phyloP scores from a whole-genome alignment of 2,113 vertebrate genomes.

The Hystrix cristata region DNA sequence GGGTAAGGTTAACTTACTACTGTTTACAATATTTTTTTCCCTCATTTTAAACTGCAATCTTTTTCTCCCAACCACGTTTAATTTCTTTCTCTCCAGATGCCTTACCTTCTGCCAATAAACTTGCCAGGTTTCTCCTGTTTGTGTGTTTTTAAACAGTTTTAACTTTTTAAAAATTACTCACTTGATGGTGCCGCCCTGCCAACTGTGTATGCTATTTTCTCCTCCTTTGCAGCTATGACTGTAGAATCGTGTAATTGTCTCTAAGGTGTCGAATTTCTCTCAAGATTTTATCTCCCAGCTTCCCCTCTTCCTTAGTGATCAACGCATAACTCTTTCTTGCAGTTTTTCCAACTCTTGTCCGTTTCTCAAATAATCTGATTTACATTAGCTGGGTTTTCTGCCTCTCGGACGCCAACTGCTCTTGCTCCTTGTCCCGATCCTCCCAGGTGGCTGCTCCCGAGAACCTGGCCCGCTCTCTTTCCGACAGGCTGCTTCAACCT shows the following conservation, averaged over 20 bases:
- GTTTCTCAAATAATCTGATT: neutral
- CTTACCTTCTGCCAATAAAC: slow-evolving; percentile 8
- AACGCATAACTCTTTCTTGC: neutral
- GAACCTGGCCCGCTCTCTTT: neutral
- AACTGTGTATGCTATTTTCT: neutral
- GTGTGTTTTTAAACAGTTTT: neutral
- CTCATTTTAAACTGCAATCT: neutral
- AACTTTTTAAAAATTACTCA: neutral
- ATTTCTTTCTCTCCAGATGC: slow-evolving; percentile 45
- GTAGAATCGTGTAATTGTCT: neutral
- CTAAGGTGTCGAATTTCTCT: neutral
- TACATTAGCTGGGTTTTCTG: neutral
- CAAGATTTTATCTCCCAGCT: neutral
- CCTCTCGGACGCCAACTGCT: neutral
- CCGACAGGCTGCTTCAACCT: neutral
- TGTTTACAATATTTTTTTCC: neutral
- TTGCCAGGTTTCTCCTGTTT: neutral
- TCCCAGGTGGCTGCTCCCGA: neutral
- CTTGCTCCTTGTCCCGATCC: neutral
- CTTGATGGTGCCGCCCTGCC: neutral
- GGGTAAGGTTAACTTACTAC: slow-evolving; percentile 2
- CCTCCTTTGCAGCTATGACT: neutral
- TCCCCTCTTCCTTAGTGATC: no score
- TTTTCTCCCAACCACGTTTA: neutral
- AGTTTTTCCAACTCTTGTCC: neutral